Conservation (phyloP, 2,113 vertebrate species). For the Apeltes quadracus region DNA sequence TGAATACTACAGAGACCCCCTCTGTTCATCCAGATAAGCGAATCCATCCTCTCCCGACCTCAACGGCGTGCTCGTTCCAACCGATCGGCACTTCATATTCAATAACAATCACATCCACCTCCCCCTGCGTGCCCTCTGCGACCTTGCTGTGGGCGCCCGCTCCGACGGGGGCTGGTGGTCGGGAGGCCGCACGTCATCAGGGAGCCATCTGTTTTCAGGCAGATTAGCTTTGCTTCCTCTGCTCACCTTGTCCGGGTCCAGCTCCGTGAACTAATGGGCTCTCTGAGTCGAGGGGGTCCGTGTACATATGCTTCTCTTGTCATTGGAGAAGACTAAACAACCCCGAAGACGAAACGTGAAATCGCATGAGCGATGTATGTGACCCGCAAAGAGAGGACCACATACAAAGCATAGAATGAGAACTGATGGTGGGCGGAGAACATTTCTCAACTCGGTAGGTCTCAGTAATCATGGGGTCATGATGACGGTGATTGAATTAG, state of each 20-base stretch:
- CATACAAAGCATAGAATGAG: slow-evolving; percentile 14
- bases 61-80: slow-evolving; percentile 49
- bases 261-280: slow-evolving; percentile 61
- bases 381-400: slow-evolving; percentile 11
- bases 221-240: slow-evolving; percentile 67
- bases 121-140: slow-evolving; percentile 55
- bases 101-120: slow-evolving; percentile 69
- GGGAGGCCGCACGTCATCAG: slow-evolving; percentile 53
- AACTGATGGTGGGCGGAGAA: slow-evolving; percentile 1
- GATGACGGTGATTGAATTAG: neutral
- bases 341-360: slow-evolving; percentile 17
- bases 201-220: slow-evolving; percentile 71
- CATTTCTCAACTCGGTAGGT: neutral
- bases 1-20: neutral
- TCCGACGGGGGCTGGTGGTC: slow-evolving; percentile 59
- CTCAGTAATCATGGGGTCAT: neutral
- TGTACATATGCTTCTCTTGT: slow-evolving; percentile 65
- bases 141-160: slow-evolving; percentile 54
- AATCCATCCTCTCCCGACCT: slow-evolving; percentile 31
- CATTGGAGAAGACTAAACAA: slow-evolving; percentile 32
- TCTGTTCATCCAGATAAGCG: slow-evolving; percentile 23
- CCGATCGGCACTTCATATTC: slow-evolving; percentile 67
- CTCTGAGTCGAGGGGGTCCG: slow-evolving; percentile 32
- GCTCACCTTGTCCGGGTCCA: slow-evolving; percentile 45
- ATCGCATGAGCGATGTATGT: slow-evolving; percentile 9